Evolutionary conservation across 1,140 invertebrate genomes (phyloP).

Genomic region (Condylostylus longicornis): DNA sequence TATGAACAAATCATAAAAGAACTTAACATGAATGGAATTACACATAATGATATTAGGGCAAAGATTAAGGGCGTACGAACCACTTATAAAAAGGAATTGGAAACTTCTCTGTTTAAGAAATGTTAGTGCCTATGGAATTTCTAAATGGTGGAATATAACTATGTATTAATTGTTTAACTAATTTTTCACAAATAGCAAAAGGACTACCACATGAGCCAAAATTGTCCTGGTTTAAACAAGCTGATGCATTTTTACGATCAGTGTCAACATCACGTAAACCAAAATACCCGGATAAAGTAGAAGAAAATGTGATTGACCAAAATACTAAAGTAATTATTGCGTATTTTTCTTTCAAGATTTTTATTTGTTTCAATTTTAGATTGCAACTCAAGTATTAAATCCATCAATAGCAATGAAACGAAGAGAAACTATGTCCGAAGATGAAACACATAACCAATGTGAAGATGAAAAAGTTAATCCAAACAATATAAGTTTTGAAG

Average conservation of each 20-base stretch:
- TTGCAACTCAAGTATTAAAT: too few relatives aligned
- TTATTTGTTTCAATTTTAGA: too few relatives aligned
- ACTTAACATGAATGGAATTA: slow-evolving; percentile 21
- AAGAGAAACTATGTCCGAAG: background rate
- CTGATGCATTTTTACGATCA: slow-evolving; percentile 19
- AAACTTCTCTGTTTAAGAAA: too few relatives aligned
- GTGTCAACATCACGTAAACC: too few relatives aligned
- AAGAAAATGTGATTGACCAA: too few relatives aligned
- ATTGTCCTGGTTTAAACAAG: slow-evolving; percentile 20
- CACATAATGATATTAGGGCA: slow-evolving; percentile 23
- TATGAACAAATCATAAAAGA: slow-evolving; percentile 21
- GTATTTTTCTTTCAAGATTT: too few relatives aligned
- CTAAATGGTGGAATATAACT: background rate
- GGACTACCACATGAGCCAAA: slow-evolving; percentile 19
- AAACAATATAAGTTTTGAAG: background rate
- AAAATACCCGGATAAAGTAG: too few relatives aligned
- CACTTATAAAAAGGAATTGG: slow-evolving; percentile 28
- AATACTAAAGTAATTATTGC: too few relatives aligned
- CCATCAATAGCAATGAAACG: background rate
- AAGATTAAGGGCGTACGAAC: slow-evolving; percentile 31
- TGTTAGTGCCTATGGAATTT: background rate
- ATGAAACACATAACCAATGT: background rate
- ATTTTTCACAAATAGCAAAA: slow-evolving; percentile 18
- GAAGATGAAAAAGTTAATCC: background rate
- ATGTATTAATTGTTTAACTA: too few relatives aligned